These are phyloP conservation scores for Amphiprion clarkii DNA, from an alignment of 2,797 vertebrate species.

Conservation along the genomic window DNA sequence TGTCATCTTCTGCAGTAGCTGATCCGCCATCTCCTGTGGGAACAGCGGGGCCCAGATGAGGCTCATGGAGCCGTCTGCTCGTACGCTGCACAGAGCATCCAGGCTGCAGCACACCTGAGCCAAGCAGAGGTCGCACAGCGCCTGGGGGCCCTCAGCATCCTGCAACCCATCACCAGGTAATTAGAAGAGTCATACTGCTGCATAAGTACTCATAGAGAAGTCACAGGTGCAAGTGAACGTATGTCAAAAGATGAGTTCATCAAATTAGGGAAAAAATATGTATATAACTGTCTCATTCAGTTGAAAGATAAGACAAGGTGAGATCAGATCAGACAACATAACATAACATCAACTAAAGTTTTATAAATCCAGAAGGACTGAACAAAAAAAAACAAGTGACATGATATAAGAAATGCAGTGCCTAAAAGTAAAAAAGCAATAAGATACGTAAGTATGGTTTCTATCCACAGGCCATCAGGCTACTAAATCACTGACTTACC, in stretches of 20 bases:
- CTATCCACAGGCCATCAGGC: no score
- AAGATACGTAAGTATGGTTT: no score
- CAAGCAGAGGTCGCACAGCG: conserved; percentile 91
- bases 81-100: conserved; percentile 89
- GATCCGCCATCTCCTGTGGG: conserved; percentile 94
- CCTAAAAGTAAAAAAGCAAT: no score
- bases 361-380: no score
- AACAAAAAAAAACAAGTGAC: no score
- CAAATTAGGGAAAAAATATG: not conserved
- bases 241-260: not conserved
- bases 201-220: not conserved
- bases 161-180: conserved; percentile 63
- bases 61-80: conserved; percentile 91
- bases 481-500: no score
- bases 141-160: conserved; percentile 89
- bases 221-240: not conserved
- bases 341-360: no score
- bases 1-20: conserved; percentile 91
- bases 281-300: no score
- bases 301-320: no score
- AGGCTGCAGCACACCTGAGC: conserved; percentile 90
- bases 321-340: no score
- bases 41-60: conserved; percentile 90
- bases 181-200: not conserved
- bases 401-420: no score